Evolutionary conservation across 2,113 vertebrate genomes (phyloP).

Genomic region (Charina bottae): DNA sequence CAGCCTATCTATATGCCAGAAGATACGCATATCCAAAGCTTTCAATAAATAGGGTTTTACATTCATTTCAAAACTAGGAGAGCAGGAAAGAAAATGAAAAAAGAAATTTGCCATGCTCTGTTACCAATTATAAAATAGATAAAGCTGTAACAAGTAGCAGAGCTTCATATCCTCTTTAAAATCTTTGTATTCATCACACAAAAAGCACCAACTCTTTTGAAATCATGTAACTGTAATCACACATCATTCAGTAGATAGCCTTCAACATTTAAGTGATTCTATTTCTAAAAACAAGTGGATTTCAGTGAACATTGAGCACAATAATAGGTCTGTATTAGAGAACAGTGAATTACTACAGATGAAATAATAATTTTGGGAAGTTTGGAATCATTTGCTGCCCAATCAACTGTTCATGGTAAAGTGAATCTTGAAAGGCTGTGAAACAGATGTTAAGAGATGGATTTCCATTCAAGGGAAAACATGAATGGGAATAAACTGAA

Average conservation of each 20-base stretch:
- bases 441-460: neutral
- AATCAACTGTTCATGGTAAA: neutral
- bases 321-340: neutral
- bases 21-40: neutral
- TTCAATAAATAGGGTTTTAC: neutral
- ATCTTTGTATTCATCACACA: neutral
- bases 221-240: neutral
- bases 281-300: neutral
- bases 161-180: neutral
- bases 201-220: neutral
- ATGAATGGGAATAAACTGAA: neutral
- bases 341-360: neutral
- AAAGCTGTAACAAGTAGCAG: neutral
- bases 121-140: neutral
- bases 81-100: neutral
- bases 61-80: neutral
- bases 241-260: neutral
- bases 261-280: neutral
- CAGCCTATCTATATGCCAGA: neutral
- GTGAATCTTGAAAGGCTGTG: neutral
- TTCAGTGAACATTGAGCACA: neutral
- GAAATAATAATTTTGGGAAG: neutral
- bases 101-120: neutral
- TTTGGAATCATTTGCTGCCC: neutral
- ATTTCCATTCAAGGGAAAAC: neutral